phyloP scores from a whole-genome alignment of 2,113 vertebrate species.

The Jaculus jaculus region DNA sequence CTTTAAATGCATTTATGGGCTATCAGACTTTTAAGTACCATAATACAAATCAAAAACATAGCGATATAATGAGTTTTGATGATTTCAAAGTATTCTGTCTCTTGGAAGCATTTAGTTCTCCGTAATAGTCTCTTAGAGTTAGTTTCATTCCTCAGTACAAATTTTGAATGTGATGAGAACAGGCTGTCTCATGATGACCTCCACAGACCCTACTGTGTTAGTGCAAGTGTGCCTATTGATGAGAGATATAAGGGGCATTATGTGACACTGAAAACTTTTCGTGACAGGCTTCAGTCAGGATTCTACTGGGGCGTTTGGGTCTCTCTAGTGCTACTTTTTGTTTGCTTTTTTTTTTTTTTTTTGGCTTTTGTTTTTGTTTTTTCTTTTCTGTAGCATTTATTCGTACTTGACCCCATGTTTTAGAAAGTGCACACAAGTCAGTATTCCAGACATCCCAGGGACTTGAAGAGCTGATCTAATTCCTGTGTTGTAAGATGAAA shows the following conservation, averaged over 20 bases:
- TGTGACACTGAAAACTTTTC: slow-evolving; percentile 62
- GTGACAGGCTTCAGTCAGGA: slow-evolving; percentile 43
- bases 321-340: slow-evolving; percentile 48
- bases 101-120: slow-evolving; percentile 52
- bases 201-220: slow-evolving; percentile 24
- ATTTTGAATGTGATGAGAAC: slow-evolving; percentile 50
- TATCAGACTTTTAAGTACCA: background rate
- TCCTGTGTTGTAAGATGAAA: slow-evolving; percentile 81
- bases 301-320: slow-evolving; percentile 41
- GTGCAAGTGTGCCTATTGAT: slow-evolving; percentile 18
- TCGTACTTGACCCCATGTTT: slow-evolving; percentile 80
- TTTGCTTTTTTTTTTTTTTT: slow-evolving; percentile 29
- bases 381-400: slow-evolving; percentile 73
- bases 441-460: slow-evolving; percentile 79
- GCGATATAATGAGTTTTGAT: slow-evolving; percentile 6
- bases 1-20: background rate
- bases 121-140: slow-evolving; percentile 17
- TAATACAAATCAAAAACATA: slow-evolving; percentile 26
- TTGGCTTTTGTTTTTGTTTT: no score
- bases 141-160: slow-evolving; percentile 33
- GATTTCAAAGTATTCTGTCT: slow-evolving; percentile 54
- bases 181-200: background rate
- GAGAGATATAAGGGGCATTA: slow-evolving; percentile 57
- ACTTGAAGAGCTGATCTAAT: slow-evolving; percentile 83
- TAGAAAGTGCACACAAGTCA: slow-evolving; percentile 76